Base-by-base conservation (phyloP, 2,797 vertebrate species). In the Gymnothorax javanicus region DNA sequence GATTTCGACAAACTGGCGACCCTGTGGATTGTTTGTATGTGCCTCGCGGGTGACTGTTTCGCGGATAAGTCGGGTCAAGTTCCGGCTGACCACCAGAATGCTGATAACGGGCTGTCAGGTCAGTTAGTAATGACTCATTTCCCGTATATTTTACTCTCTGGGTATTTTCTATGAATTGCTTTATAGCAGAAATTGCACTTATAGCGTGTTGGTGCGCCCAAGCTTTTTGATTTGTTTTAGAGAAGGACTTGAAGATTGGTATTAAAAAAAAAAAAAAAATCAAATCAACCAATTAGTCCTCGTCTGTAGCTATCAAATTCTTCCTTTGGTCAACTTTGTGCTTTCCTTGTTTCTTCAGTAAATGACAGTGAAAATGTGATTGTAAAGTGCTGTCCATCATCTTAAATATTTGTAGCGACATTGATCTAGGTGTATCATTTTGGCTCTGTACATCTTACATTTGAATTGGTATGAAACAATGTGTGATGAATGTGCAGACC, bases 11-110 rank as follows among this genome's bases (percentile, higher is more conserved):
- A 73, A 33, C 58, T 84, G 82, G 58, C 43, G 13, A 33, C 86
- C 82, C 23, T 92, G 85, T 89, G 62, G 86, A 81, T 91, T 82
- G 33, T 85, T 71, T 88, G 85, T 33, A 84, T 91, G 56, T 89
- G 84, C 75, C 84, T 90, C 81, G 62, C 89, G 73, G 88, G 88
- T 79, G 83, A 79, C 77, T 86, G 88, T 85, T 58, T 50, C 67
- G 89, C 91, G 84, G 90, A 90, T 17, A 84, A 87, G 54, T 56
- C 84, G 57, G 67, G 43, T n/a, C 69, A 71, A 43, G 82, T 33
- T 12, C 43, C 52, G 27, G 20, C 67, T 13, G 82, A 87, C 27
- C 27, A 60, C 50, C 82, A 67, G 7, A 64, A 84, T 54, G 60
- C 15, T 15, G 86, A 87, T 2, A 33, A 60, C 23, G 86, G n/a